Conservation (phyloP, 2,888 invertebrate genomes). For the Brachynemurus nebulosus region DNA sequence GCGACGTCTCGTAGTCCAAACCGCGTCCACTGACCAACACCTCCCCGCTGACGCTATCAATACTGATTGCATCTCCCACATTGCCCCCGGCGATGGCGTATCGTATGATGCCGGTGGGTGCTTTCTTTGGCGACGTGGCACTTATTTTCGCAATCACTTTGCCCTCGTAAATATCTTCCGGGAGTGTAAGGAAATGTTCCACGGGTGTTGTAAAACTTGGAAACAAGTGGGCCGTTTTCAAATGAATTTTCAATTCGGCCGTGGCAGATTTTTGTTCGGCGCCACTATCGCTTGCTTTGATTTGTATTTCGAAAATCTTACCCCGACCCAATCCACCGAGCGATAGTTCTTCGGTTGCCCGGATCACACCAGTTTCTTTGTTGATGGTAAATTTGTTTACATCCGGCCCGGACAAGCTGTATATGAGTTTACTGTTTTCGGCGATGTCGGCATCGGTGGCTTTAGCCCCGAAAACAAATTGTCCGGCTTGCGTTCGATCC, state of each 20-base stretch:
- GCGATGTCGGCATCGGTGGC: constrained; percentile 76
- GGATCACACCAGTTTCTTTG: constrained; percentile 72
- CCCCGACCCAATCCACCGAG: constrained; percentile 37
- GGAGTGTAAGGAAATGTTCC: constrained; percentile 54
- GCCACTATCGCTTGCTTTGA: constrained; percentile 74
- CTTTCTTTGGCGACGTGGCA: constrained; percentile 69
- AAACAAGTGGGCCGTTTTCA: constrained; percentile 64
- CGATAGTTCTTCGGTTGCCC: constrained; percentile 55
- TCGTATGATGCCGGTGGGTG: constrained; percentile 50
- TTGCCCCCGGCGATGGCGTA: constrained; percentile 92
- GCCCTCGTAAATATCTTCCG: constrained; percentile 68
- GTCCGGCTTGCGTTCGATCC: constrained; percentile 61
- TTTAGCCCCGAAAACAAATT: constrained; percentile 83
- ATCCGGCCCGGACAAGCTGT: constrained; percentile 64
- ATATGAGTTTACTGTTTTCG: constrained; percentile 65
- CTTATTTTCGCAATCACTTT: constrained; percentile 60
- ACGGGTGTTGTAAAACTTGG: constrained; percentile 61
- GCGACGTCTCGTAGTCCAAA: constrained; percentile 71
- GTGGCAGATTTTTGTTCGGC: constrained; percentile 50
- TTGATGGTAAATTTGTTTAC: constrained; percentile 66
- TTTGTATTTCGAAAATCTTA: constrained; percentile 52
- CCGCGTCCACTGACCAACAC: constrained; percentile 65
- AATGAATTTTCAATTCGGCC: constrained; percentile 60
- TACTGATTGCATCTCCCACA: constrained; percentile 69
- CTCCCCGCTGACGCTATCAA: constrained; percentile 67